Evolutionary conservation across 1,140 invertebrate species (phyloP), one percentile per base, ranked within the genome.

Genomic region (Pemphigus obesinymphae): DNA sequence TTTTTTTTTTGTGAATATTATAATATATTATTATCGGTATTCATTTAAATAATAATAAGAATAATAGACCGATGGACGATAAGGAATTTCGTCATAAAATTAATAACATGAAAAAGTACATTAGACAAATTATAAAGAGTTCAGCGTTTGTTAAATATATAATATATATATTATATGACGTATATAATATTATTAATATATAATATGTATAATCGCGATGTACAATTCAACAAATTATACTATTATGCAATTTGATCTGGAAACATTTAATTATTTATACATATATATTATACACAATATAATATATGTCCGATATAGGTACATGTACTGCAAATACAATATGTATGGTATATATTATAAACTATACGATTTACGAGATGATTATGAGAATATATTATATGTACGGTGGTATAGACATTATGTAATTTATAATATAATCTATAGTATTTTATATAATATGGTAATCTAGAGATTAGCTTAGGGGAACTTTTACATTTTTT

Each of bases 101-200:
- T 73, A 73, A 73, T 73, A 48, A 72, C 23, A 72, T 26, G 29
- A 72, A 45, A 70, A 70, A 72, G 50, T 31, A 73, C 70, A 37
- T 73, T 73, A 73, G 50, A 73, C 70, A 50, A 73, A 73, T 48
- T 73, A 73, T 31, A n/a, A 20, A 73, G 70, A 70, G 68, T 70
- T 70, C 40, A 70, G 40, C 68, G 68, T 43, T 73, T 73, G 29
- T 29, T 73, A 50, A n/a, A 23, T 43, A 68, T 40, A n/a, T 61
- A 61, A 61, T 61, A 61, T 37, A 70, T 17, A n/a, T n/a, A n/a
- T n/a, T n/a, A n/a, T 17, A 34, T 63, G 15, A 63, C 20, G 31
- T 34, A 63, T n/a, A 20, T n/a, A 23, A 50, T 20, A 50, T 4
- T 20, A 31, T 17, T 31, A 31, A 29, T 7, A 15, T 43, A 66